Evolutionary conservation across 1,140 invertebrate species (phyloP).

Genomic region (Hypothenemus hampei): DNA sequence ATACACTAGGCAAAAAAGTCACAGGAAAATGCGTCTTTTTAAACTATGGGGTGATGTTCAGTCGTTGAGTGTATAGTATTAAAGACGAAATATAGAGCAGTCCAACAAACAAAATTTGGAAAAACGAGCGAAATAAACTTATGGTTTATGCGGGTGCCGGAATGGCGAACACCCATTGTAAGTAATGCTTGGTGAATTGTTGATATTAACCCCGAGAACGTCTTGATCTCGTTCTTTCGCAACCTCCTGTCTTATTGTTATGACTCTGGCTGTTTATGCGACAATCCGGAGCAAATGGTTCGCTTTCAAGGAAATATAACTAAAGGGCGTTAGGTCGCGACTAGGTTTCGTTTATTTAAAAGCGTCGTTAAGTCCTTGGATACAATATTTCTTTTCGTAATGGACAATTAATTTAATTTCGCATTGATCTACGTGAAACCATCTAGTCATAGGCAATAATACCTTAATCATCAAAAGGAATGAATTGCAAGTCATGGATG

Average conservation of each 20-base stretch:
- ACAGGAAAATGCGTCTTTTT: background rate
- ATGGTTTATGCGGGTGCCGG: slow-evolving; percentile 39
- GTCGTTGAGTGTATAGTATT: slow-evolving; percentile 5
- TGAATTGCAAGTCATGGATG: slow-evolving; percentile 9
- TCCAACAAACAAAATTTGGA: slow-evolving; percentile 16
- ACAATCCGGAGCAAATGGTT: slow-evolving; percentile 28
- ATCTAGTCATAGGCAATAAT: background rate
- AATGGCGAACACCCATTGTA: slow-evolving; percentile 34
- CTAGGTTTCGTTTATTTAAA: slow-evolving; percentile 8
- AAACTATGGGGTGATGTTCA: background rate
- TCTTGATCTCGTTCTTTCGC: slow-evolving; percentile 21
- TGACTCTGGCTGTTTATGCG: slow-evolving; percentile 28
- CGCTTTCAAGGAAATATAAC: slow-evolving; percentile 20
- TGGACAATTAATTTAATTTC: background rate
- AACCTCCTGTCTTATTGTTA: slow-evolving; percentile 33
- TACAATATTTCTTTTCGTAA: background rate
- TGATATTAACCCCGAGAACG: slow-evolving; percentile 33
- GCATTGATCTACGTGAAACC: background rate
- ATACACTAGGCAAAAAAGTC: slow-evolving; percentile 35
- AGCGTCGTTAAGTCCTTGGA: background rate
- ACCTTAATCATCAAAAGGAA: slow-evolving; percentile 8
- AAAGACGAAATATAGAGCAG: slow-evolving; percentile 7
- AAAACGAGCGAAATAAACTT: slow-evolving; percentile 30
- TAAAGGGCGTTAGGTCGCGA: slow-evolving; percentile 20
- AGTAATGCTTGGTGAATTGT: slow-evolving; percentile 32